Evolutionary conservation across 2,113 vertebrate genomes (phyloP).

Genomic region (Tupaia chinensis): DNA sequence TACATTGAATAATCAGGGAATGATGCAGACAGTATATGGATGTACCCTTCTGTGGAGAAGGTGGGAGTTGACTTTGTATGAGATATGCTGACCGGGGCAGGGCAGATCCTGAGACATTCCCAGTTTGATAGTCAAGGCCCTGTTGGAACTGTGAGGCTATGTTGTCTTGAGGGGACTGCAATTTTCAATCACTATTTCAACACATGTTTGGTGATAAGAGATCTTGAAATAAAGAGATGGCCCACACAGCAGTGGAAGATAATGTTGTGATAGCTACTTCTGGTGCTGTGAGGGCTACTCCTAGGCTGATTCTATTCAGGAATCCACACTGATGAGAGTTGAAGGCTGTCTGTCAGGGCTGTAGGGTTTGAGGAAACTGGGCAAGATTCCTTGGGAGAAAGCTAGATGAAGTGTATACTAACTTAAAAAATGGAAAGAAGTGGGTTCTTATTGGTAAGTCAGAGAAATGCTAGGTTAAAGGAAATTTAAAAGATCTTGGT

Average conservation of each 20-base stretch:
- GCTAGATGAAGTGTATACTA: neutral
- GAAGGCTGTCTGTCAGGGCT: neutral
- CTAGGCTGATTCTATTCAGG: neutral
- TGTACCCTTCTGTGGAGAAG: too few relatives aligned
- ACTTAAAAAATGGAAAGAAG: neutral
- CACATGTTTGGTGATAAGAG: neutral
- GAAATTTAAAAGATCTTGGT: neutral
- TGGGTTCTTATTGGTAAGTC: neutral
- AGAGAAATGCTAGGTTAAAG: constrained; percentile 33
- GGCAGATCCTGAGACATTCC: neutral
- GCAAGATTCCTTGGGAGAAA: constrained; percentile 5
- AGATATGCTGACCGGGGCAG: neutral
- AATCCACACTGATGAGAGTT: neutral
- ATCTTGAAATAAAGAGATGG: neutral
- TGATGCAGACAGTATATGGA: neutral
- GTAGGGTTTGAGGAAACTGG: neutral
- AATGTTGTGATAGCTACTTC: neutral
- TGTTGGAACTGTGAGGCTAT: neutral
- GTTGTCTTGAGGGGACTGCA: neutral
- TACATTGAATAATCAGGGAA: neutral
- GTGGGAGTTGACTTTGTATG: neutral
- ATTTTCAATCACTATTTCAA: neutral
- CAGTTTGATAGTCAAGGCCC: neutral
- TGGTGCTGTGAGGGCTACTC: neutral
- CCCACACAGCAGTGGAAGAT: neutral